Evolutionary conservation across 2,113 vertebrate species (phyloP), one percentile per base, ranked within the genome.

Genomic region (Atrichornis clamosus): DNA sequence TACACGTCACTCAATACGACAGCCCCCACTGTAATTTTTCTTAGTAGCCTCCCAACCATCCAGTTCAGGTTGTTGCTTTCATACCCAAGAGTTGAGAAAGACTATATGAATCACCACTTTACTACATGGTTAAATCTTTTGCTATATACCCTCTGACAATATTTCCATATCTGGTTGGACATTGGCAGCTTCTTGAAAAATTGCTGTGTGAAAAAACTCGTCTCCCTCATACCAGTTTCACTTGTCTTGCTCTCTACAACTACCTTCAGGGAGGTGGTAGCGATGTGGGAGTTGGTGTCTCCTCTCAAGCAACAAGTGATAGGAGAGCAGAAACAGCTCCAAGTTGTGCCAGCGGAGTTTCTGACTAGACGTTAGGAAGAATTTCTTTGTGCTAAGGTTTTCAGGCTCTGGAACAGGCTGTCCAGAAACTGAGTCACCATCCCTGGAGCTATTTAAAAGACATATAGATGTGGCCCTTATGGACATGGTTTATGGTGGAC

Each of bases 261-360:
- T 52, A 2, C 20, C 56, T 3, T 0, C 22, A 49, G 18, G 11
- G 22, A 69, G 12, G 21, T 7, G 55, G 41, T 39, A 72, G 15
- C 0, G 0, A 72, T 16, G 12, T 35, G 37, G 21, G 20, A 24
- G 6, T 32, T 3, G 0, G 15, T 47, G 30, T 42, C 33, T 69
- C 50, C 16, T 41, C 27, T 41, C 46, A 69, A 7, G 23, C 52
- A 28, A n/a, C 5, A 60, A 74, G 33, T 5, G 15, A 79, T 10
- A 64, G 60, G 10, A 74, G 10, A 60, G 23, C 37, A 49, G 35
- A 78, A 64, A 55, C 2, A 10, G 21, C 28, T 59, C 85, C 47
- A 52, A 47, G 30, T 42, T 70, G 52, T 2, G 3, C 30, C 17
- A 79, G 15, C 11, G 33, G 46, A 80, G 21, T 44, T 62, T 72